Percentiles rank a stretch among this genome's conserved stretches.
Evolutionary conservation across 1,140 invertebrate genomes (phyloP).

Genomic region (Caerostris darwini): DNA sequence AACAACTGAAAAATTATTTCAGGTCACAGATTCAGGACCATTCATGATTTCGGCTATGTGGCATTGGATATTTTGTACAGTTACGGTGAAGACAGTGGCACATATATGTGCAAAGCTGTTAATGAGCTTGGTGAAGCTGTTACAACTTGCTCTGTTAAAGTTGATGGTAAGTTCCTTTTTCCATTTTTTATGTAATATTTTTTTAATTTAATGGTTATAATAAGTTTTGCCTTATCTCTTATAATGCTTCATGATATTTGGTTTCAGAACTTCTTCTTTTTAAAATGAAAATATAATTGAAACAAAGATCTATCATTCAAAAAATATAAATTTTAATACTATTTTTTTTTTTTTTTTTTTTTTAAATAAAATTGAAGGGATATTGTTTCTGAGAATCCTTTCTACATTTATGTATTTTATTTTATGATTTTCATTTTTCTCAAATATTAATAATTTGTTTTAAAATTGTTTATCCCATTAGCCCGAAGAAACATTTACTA

Average conservation of each 20-base stretch:
- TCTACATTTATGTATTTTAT: too few species aligned
- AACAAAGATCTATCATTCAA: too few species aligned
- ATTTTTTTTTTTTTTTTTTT: too few species aligned
- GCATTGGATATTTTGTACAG: constrained; percentile 84
- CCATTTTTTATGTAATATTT: background rate
- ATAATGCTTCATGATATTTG: too few species aligned
- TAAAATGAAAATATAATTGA: background rate
- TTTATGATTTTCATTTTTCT: too few species aligned
- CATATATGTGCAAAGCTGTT: constrained; percentile 89
- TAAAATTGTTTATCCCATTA: constrained; percentile 74
- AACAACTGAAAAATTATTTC: background rate
- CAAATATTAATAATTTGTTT: too few species aligned
- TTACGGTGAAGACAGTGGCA: constrained; percentile 82
- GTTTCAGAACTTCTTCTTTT: background rate
- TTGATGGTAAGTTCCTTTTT: constrained; percentile 86
- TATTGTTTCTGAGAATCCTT: too few species aligned
- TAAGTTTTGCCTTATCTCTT: too few species aligned
- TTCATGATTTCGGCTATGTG: constrained; percentile 83
- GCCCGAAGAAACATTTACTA: constrained; percentile 89
- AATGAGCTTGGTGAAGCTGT: constrained; percentile 88
- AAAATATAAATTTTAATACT: too few species aligned
- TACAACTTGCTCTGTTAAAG: constrained; percentile 92
- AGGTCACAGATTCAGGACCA: constrained; percentile 88
- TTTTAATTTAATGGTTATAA: background rate
- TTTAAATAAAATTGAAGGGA: too few species aligned